Evolutionary conservation across 1,140 invertebrate genomes (phyloP), one percentile per base, ranked within the genome.

Genomic region (Scylla paramamosain): DNA sequence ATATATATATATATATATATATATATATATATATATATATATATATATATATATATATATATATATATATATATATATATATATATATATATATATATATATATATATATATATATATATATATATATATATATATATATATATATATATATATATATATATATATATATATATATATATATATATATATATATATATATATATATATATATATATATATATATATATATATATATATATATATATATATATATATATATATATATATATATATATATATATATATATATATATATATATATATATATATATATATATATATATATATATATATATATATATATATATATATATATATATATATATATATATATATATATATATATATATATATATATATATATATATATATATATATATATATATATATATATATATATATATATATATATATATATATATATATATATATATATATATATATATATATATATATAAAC

Each of bases 61-160:
- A 82, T 90, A 90, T 90, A 46, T n/a, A 48, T 91, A 4, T 91
- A 14, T 91, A 91, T 82, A 20, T 8, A 82, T 90, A 90, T 90
- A 46, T n/a, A 48, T 91, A 4, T 91, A 14, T 91, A 91, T 82
- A 20, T 8, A 82, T 90, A 90, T 90, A 46, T n/a, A 48, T 91
- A 4, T 91, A 14, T 91, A 91, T 82, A 20, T 8, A 82, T 90
- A 90, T 90, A 46, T n/a, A 48, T 91, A 4, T 91, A 14, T 91
- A 91, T 82, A 20, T 8, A 82, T 90, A 90, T 90, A 46, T n/a
- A 48, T 91, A 4, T 91, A 14, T 91, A 91, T 82, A 20, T 8
- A 82, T 90, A 90, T 90, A 46, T n/a, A 48, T 91, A 4, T 91
- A 14, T 91, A 91, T 82, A 20, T 8, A 82, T 90, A 90, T 90